Base-by-base conservation (phyloP, 2,113 vertebrate species). In the Centropus bengalensis region DNA sequence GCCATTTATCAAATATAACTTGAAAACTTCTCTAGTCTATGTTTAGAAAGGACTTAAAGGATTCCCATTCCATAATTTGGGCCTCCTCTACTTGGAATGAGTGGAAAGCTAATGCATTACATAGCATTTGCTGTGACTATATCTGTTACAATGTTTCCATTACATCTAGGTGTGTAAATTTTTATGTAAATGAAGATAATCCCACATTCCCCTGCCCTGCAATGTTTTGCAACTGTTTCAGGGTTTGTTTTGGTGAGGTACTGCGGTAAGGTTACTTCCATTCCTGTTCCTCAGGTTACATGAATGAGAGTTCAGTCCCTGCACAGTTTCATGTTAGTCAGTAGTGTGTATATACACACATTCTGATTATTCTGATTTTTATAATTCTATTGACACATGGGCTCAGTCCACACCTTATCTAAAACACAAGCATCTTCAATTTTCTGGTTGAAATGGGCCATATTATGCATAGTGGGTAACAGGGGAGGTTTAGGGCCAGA, bases 21-120 rank as follows among this genome's bases (percentile, higher is more conserved):
- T 94, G 62, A 81, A 91, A 92, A 92, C 60, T 77, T 84, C 10
- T 79, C 24, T 79, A 69, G 44, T 81, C 44, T 92, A 20, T 89
- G 26, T 82, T 86, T 83, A 85, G 88, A 45, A 86, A 87, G 36
- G 33, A 63, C 66, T 21, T 92, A 64, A 93, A 94, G 59, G 16
- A 79, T 69, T 81, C 18, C 30, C 0, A 1, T 69, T 42, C 13
- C 49, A 55, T 79, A 60, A 13, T 74, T 44, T 36, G 5, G 9
- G 8, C 27, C 66, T 60, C 64, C 69, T 74, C 24, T 62, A 1
- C 36, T 86, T 88, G 54, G 27, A 26, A 1, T 51, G 28, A 32
- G 17, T 45, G 32, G 60, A 49, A 77, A 81, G 23, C 2, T 38
- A 49, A 32, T 3, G 8, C 2, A 21, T 94, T 86, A 85, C 6